Base-by-base conservation (phyloP, 2,113 vertebrate genomes). In the Ptyas mucosa region DNA sequence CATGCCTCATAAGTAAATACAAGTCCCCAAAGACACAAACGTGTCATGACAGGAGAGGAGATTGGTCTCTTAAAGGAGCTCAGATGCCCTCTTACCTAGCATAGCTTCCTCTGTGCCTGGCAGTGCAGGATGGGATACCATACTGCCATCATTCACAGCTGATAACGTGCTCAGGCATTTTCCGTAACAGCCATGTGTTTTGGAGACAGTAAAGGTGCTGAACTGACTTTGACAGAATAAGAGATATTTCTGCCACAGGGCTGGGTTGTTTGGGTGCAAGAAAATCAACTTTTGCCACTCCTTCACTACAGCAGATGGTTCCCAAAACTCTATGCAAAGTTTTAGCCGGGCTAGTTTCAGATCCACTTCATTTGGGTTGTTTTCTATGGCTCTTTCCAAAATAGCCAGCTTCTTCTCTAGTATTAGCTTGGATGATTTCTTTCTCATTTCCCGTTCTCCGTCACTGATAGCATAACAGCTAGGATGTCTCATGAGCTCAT, bases 231-330 rank as follows among this genome's bases (percentile, higher is more conserved):
- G 99, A 93, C 97, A 98, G 95, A 99, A 99, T 9, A 98, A 95
- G 55, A 99, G 98, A 94, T 99, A 99, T 89, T 98, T 98, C 93
- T 97, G 98, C 99, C 99, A 99, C 89, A 99, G 95, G 23, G 97
- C 95, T 0, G 98, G 96, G n/a, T 98, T 98, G 95, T 99, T 99
- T 94, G 99, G 99, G 90, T 99, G 99, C 8, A 99, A 94, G 87
- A 99, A 99, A 93, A 99, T 98, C 75, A 99, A 97, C 64, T 99
- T 99, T 97, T 99, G 99, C 99, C 99, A 99, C 93, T 99, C 99
- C 89, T 98, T 99, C 94, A 98, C 94, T 95, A 99, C 96, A 7
- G 96, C 94, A 0, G 98, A 89, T 1, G 98, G 98, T 93, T 99
- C 99, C 99, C 98, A 99, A 90, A 99, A 98, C 93, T 99, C 99